These are phyloP conservation scores for Montipora capricornis DNA, from an alignment of 64 coral and sea anemone genomes.

Conservation along the genomic window DNA sequence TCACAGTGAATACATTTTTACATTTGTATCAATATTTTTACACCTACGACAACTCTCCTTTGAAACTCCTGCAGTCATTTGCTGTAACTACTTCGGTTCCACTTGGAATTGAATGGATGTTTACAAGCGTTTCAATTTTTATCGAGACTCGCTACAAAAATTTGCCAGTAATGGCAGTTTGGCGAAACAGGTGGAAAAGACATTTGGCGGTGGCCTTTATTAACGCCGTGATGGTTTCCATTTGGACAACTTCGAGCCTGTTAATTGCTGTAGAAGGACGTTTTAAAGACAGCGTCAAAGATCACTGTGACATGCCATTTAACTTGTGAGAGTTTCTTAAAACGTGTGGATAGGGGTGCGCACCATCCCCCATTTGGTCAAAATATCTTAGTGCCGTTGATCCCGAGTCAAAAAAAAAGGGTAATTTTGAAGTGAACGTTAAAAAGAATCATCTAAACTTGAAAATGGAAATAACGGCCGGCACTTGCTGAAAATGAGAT, in stretches of 20 bases:
- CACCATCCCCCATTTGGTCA: no score
- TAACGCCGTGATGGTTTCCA: not conserved
- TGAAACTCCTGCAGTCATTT: conserved; percentile 5
- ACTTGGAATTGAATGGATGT: conserved; percentile 6
- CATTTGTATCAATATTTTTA: conserved; percentile 27
- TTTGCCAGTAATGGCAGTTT: conserved; percentile 8
- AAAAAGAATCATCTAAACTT: no score
- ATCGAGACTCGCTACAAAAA: conserved; percentile 8
- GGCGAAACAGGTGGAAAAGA: conserved; percentile 7
- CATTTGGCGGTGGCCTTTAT: not conserved
- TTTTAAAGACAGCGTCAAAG: not conserved
- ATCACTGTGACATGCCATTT: not conserved
- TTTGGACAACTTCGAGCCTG: not conserved
- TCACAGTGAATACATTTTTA: not conserved
- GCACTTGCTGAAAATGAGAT: no score
- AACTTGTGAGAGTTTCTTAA: not conserved
- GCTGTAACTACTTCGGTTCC: not conserved
- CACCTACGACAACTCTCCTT: not conserved
- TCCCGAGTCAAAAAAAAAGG: no score
- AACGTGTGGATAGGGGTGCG: not conserved
- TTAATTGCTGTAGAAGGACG: not conserved
- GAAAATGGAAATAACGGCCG: no score
- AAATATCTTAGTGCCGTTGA: no score
- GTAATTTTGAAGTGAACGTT: no score
- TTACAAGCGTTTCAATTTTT: not conserved